phyloP scores from a whole-genome alignment of 2,797 vertebrate species.

The Lacerta viridis region DNA sequence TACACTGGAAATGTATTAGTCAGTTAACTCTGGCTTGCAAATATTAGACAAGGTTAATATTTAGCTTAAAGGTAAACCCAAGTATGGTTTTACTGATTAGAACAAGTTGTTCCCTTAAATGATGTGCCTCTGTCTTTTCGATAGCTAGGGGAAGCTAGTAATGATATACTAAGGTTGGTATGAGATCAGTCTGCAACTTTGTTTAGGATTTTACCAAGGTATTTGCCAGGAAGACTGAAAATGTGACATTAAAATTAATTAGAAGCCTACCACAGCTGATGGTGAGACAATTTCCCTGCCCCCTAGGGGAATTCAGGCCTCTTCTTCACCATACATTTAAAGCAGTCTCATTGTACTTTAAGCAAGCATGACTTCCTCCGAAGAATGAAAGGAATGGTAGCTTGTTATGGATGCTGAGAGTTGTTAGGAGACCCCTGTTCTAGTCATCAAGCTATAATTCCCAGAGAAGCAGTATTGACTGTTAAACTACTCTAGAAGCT shows the following conservation, averaged over 20 bases:
- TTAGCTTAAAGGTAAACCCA: constrained; percentile 53
- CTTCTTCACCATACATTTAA: too few species aligned
- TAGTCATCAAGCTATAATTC: too few species aligned
- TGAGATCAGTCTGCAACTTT: background rate
- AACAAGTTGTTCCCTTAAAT: background rate
- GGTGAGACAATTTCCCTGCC: too few species aligned
- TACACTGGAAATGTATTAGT: background rate
- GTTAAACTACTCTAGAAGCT: too few species aligned
- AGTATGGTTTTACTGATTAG: constrained; percentile 1
- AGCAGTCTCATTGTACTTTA: too few species aligned
- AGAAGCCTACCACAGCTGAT: too few species aligned
- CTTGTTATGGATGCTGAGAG: too few species aligned
- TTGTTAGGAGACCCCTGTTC: too few species aligned
- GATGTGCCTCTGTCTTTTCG: background rate
- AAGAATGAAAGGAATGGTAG: too few species aligned
- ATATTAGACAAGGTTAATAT: constrained; percentile 48
- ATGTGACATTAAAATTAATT: background rate
- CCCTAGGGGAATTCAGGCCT: too few species aligned
- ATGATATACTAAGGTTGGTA: background rate
- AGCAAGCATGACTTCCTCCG: too few species aligned
- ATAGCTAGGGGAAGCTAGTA: background rate
- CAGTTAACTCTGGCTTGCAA: constrained; percentile 39
- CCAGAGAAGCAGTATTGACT: too few species aligned
- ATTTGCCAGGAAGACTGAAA: background rate
- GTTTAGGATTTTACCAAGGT: background rate